These are phyloP conservation scores for Tethya wilhelma DNA, from an alignment of 37 sponge, comb jelly and placozoan species.

Conservation along the genomic window DNA sequence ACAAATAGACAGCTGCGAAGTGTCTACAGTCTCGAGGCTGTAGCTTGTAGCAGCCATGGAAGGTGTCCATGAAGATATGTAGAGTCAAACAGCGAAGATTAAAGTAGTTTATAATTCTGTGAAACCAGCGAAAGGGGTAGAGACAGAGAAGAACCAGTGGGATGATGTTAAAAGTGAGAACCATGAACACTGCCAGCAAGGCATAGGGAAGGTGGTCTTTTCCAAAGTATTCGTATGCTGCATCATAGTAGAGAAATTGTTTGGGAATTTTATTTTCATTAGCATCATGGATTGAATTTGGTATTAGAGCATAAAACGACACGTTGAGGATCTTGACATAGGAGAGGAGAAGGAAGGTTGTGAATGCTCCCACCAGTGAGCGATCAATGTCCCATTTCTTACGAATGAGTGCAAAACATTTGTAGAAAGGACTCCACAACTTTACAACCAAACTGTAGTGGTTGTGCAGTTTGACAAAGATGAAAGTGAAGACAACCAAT, in stretches of 20 bases:
- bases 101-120: neutral
- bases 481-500: no score
- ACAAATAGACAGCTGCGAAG: conserved; percentile 54
- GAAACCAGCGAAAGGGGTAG: conserved; percentile 22
- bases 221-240: neutral
- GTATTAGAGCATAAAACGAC: no score
- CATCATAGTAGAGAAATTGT: no score
- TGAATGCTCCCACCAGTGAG: no score
- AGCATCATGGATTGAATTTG: no score
- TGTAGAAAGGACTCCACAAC: neutral
- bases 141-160: conserved; percentile 47
- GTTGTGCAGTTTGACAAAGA: no score
- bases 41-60: conserved; percentile 62
- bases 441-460: no score
- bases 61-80: conserved; percentile 43
- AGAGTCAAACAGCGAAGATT: neutral
- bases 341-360: no score
- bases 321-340: no score
- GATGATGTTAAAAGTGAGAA: conserved; percentile 20
- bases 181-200: conserved; percentile 15
- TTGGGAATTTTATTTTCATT: no score
- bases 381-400: no score
- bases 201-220: neutral
- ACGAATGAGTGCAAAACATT: no score
- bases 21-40: conserved; percentile 35